Base-by-base conservation (phyloP, 2,888 invertebrate genomes). In the Brachylomia viminalis region DNA sequence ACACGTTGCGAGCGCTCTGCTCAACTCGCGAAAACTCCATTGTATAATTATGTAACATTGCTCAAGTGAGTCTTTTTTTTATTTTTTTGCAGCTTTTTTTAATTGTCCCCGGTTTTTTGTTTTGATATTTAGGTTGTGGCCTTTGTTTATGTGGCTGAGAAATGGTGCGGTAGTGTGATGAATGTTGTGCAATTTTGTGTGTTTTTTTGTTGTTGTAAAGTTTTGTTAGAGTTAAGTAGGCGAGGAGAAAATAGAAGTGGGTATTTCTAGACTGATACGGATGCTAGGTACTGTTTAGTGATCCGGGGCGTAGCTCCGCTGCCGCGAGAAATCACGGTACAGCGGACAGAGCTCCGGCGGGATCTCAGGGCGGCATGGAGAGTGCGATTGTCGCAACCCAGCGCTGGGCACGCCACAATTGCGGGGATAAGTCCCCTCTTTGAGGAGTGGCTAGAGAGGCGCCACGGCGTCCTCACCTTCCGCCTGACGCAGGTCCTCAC, bases 21-120 rank as follows among this genome's bases (percentile, higher is more conserved):
- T 61, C 66, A 72, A 70, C 79, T 84, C 78, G 78, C 75, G 66
- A 85, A 85, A 83, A 86, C 86, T 82, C 82, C 68, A 87, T 87
- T 82, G 84, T 89, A 78, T 88, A 89, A 89, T 88, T 87, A 88
- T 86, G 79, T 88, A 85, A 83, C 87, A 77, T 84, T 84, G 80
- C 88, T 88, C 82, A 85, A 85, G 82, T 80, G 82, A 54, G 74
- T 65, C 82, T 79, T 83, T 82, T 81, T 38, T 82, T 78, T 84
- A 75, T 74, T 86, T 85, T 85, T 79, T 75, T 62, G 65, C 73
- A 72, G 78, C 75, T 80, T 83, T 78, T 88, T 88, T 86, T 84
- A 85, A 81, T 87, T 88, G 82, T 75, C 68, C 47, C 42, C 58
- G 76, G 62, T 72, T 79, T 86, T 88, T 86, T 85, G 83, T 87